A percentile compares a stretch with the other conserved stretches of the same genome.
Conservation (phyloP, 2,113 vertebrate genomes). For the Lethenteron reissneri region DNA sequence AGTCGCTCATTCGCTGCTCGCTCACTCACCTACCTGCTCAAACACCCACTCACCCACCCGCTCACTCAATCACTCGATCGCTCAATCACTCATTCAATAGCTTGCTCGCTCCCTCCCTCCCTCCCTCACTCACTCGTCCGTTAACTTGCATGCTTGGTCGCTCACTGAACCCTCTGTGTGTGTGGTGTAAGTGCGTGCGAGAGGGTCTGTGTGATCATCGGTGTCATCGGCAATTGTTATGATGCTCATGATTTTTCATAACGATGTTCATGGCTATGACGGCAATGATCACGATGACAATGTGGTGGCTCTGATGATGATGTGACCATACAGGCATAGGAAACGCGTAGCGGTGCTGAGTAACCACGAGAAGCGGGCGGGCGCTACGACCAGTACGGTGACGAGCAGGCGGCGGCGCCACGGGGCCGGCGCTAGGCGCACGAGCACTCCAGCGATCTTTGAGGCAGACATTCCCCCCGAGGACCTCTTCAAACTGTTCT, state of each 20-base stretch:
- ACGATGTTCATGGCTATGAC: no score
- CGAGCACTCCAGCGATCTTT: conserved; percentile 56
- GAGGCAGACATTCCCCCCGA: conserved; percentile 83
- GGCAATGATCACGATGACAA: no score
- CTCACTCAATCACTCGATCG: no score
- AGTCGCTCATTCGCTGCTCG: no score
- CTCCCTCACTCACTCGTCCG: not conserved
- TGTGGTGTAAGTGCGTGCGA: no score
- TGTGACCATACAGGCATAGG: conserved; percentile 51
- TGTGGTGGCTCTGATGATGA: not conserved
- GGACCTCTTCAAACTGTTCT: conserved; percentile 99
- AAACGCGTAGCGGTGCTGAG: conserved; percentile 85
- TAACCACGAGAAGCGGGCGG: conserved; percentile 68
- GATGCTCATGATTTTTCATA: no score
- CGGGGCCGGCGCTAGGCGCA: conserved; percentile 20
- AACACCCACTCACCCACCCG: no score
- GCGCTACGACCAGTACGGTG: conserved; percentile 51
- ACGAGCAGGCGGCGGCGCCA: conserved; percentile 14
- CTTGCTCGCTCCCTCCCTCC: not conserved
- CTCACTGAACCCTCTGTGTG: not conserved
- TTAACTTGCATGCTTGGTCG: not conserved
- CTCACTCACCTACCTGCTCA: no score
- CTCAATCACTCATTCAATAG: no score
- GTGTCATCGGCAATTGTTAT: no score
- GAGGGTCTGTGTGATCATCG: no score